phyloP scores from a whole-genome alignment of 1,140 invertebrate species.

The Xylocopa sonorina region DNA sequence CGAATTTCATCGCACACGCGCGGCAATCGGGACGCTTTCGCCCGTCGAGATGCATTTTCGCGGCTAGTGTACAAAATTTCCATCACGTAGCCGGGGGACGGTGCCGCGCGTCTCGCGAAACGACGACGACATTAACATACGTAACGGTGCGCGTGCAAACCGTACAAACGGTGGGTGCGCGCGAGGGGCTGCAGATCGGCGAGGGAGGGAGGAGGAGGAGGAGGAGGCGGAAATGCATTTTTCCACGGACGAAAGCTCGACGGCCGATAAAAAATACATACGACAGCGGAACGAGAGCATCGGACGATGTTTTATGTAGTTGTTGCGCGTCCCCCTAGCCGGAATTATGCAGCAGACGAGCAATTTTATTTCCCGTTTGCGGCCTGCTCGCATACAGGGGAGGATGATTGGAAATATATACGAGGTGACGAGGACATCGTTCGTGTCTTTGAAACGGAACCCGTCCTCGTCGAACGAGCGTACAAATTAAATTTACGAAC shows the following conservation, averaged over 20 bases:
- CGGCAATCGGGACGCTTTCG: background rate
- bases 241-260: background rate
- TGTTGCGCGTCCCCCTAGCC: background rate
- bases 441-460: conserved; percentile 21
- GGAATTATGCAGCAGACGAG: conserved; percentile 36
- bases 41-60: background rate
- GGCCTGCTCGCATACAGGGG: background rate
- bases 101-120: background rate
- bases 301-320: conserved; percentile 45
- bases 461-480: background rate
- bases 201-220: too few relatives aligned
- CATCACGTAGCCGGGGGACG: background rate
- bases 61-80: background rate
- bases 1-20: conserved; percentile 8
- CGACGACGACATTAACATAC: background rate
- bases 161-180: too few relatives aligned
- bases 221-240: background rate
- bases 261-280: conserved; percentile 28
- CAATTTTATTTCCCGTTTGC: conserved; percentile 38
- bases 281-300: conserved; percentile 2
- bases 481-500: conserved; percentile 40
- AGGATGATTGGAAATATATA: conserved; percentile 38
- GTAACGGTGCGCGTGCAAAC: background rate
- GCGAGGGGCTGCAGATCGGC: too few relatives aligned
- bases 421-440: too few relatives aligned